Evolutionary conservation across 2,113 vertebrate genomes (phyloP), one percentile per base, ranked within the genome.

Genomic region (Rhea pennata): DNA sequence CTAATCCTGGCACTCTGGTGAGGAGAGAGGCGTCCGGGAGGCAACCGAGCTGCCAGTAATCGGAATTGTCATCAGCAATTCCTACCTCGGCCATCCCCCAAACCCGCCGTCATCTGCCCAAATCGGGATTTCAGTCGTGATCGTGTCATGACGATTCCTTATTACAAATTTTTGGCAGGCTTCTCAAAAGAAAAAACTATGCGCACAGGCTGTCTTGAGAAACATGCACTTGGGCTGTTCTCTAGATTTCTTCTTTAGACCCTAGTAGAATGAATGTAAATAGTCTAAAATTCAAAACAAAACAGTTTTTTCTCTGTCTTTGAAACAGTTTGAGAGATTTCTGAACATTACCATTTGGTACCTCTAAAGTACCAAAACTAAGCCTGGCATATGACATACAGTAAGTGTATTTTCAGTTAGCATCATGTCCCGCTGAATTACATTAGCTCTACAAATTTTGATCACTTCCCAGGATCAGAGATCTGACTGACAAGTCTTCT

Each of bases 401-500:
- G 24, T 6, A 40, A 2, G 36, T 48, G 5, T 20, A 27, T 53
- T 77, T 78, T 69, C 46, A 84, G 14, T 66, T 62, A 85, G 14
- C 65, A 69, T 44, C 22, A 46, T 59, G 4, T 36, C 51, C 74
- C 65, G 6, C 23, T 36, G 70, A 84, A 83, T 44, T 54, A 58
- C 11, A 4, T 62, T 33, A 81, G 53, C 1, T 3, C 23, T 6
- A 21, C 22, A 13, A 62, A 1, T 26, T 40, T 17, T 67, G 29
- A 90, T 36, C 0, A 50, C 29, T 73, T 54, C 31, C 56, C 36
- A 6, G 3, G 2, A 39, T 3, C 31, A 33, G 31, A 22, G 33
- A 74, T 24, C 14, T 76, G 84, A 23, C 7, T 78, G 56, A n/a
- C 21, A 19, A 11, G 4, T 54, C 46, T 84, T 81, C 65, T 87